A percentile compares a stretch with the other conserved stretches of the same genome.
Conservation (phyloP, 2,888 invertebrate genomes). For the Tetranychus piercei region DNA sequence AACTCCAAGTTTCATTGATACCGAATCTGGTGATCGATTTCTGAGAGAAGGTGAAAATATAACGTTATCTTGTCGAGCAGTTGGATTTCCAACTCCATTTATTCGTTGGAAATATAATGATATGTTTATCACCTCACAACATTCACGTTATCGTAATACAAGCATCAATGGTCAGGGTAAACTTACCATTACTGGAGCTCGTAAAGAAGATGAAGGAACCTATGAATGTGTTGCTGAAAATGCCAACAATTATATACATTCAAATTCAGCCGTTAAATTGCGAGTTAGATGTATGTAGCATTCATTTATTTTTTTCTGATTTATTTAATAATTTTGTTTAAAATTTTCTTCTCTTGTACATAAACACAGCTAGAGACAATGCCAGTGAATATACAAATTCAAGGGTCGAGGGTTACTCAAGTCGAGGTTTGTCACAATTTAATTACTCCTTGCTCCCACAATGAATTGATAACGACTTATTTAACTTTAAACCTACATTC, state of each 20-base stretch:
- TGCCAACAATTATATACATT: neutral
- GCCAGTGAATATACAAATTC: neutral
- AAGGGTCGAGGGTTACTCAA: neutral
- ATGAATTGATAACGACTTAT: no score
- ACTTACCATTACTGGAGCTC: neutral
- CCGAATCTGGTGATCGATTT: neutral
- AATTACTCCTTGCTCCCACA: neutral
- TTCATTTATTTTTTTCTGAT: neutral
- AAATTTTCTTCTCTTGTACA: neutral
- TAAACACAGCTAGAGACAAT: neutral
- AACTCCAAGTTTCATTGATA: neutral
- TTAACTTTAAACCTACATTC: neutral
- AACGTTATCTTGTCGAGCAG: neutral
- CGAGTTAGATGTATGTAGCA: neutral
- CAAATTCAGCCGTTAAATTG: neutral
- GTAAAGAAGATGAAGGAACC: neutral
- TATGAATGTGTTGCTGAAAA: slow-evolving; percentile 5
- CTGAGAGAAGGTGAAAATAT: neutral
- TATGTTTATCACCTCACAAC: neutral
- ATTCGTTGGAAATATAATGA: slow-evolving; percentile 3
- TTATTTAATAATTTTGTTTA: neutral
- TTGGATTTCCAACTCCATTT: neutral
- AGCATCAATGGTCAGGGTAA: neutral
- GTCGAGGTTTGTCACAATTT: neutral
- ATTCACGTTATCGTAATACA: neutral